phyloP scores from a whole-genome alignment of 2,888 invertebrate genomes.

The Dicyrtomina minuta region DNA sequence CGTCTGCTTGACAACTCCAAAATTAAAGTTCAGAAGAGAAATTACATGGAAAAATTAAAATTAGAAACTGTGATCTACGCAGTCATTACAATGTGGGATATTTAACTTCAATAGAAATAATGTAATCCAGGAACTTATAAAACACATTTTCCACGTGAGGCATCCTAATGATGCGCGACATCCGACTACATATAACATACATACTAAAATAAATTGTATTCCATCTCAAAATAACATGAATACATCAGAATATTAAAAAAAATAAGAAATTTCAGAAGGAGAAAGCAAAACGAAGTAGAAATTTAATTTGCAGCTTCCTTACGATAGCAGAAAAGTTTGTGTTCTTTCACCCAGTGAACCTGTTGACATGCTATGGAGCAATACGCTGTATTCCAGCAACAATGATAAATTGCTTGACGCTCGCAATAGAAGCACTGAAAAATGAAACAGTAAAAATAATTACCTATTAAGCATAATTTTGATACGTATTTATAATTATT shows the following conservation, averaged over 20 bases:
- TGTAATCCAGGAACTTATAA: not conserved
- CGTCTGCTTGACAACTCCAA: too few relatives aligned
- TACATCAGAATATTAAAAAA: constrained; percentile 22
- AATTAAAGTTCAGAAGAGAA: not conserved
- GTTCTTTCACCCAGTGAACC: constrained; percentile 76
- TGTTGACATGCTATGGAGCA: constrained; percentile 81
- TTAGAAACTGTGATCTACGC: not conserved
- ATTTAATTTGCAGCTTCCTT: constrained; percentile 56
- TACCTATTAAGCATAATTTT: constrained; percentile 6
- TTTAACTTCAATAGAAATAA: too few relatives aligned
- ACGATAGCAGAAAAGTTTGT: constrained; percentile 73
- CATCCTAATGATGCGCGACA: not conserved
- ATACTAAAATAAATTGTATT: constrained; percentile 7
- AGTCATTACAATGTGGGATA: too few relatives aligned
- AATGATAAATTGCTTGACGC: constrained; percentile 81
- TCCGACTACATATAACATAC: not conserved
- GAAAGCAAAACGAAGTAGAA: constrained; percentile 3
- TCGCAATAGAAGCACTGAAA: constrained; percentile 79
- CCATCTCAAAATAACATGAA: constrained; percentile 20
- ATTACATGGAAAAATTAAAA: not conserved
- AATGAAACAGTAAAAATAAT: constrained; percentile 36
- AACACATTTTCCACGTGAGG: not conserved
- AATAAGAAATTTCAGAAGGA: too few relatives aligned
- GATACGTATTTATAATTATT: too few relatives aligned
- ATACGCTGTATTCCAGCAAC: constrained; percentile 87